Conservation (phyloP, 2,888 invertebrate genomes). For the Limenitis camilla region DNA sequence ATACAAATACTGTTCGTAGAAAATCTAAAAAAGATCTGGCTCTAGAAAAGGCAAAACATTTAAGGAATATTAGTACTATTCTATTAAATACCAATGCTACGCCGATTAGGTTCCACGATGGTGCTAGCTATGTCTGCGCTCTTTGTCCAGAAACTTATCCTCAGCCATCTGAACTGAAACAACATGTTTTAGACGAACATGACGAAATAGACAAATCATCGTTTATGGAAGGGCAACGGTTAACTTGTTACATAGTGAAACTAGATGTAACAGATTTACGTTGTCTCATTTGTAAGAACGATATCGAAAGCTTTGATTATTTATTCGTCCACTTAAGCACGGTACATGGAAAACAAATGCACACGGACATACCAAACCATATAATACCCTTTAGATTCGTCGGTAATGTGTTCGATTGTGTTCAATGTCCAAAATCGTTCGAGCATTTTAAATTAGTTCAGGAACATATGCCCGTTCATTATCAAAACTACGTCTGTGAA, state of each 20-base stretch:
- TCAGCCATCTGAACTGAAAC: slow-evolving; percentile 13
- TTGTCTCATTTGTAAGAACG: slow-evolving; percentile 24
- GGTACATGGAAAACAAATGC: slow-evolving; percentile 28
- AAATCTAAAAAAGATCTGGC: slow-evolving; percentile 17
- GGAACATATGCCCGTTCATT: slow-evolving; percentile 43
- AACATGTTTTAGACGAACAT: slow-evolving; percentile 17
- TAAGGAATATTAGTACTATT: slow-evolving; percentile 37
- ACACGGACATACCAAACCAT: slow-evolving; percentile 32
- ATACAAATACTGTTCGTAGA: slow-evolving; percentile 4
- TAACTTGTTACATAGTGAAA: slow-evolving; percentile 39
- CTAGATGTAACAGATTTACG: slow-evolving; percentile 38
- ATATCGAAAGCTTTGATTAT: slow-evolving; percentile 19
- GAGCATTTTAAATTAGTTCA: slow-evolving; percentile 28
- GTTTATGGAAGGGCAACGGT: slow-evolving; percentile 38
- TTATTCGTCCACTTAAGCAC: slow-evolving; percentile 23
- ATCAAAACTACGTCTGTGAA: slow-evolving; percentile 36
- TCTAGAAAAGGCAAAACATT: slow-evolving; percentile 32
- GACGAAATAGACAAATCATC: slow-evolving; percentile 20
- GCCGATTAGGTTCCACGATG: slow-evolving; percentile 31
- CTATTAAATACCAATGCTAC: slow-evolving; percentile 44
- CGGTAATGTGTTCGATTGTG: slow-evolving; percentile 28
- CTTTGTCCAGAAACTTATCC: slow-evolving; percentile 17
- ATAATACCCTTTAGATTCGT: slow-evolving; percentile 43
- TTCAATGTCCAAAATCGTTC: slow-evolving; percentile 26
- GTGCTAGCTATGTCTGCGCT: slow-evolving; percentile 15